A percentile compares a stretch with the other conserved stretches of the same genome.
phyloP scores from a whole-genome alignment of 2,888 invertebrate species.

The Sicus ferrugineus region DNA sequence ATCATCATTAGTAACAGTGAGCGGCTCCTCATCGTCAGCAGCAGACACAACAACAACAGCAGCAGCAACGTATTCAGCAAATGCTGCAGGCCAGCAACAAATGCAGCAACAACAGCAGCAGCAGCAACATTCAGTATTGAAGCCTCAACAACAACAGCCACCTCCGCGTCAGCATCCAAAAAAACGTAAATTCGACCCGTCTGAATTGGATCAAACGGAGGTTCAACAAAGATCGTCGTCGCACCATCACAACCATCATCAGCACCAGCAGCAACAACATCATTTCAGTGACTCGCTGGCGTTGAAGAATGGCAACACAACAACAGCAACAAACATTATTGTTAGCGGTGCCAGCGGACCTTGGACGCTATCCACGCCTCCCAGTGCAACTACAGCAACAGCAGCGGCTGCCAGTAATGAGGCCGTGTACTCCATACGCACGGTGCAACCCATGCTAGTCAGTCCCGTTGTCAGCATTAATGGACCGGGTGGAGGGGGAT shows the following conservation, averaged over 20 bases:
- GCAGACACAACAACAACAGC: slow-evolving; percentile 63
- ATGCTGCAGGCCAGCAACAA: slow-evolving; percentile 71
- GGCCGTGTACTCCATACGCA: slow-evolving; percentile 47
- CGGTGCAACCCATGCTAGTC: slow-evolving; percentile 45
- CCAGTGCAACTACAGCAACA: slow-evolving; percentile 35
- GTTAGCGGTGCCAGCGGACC: slow-evolving; percentile 28
- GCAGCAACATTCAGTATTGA: slow-evolving; percentile 58
- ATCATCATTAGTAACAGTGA: slow-evolving; percentile 65
- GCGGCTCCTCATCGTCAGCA: slow-evolving; percentile 65
- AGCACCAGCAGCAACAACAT: slow-evolving; percentile 49
- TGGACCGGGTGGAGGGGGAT: slow-evolving; percentile 46
- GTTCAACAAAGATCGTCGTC: slow-evolving; percentile 42
- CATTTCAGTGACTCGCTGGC: slow-evolving; percentile 40
- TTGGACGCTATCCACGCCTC: slow-evolving; percentile 20
- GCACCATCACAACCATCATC: slow-evolving; percentile 42
- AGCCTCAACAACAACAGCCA: slow-evolving; percentile 64
- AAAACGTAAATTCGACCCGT: slow-evolving; percentile 73
- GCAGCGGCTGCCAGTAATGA: slow-evolving; percentile 40
- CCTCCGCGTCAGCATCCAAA: slow-evolving; percentile 82
- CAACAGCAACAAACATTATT: slow-evolving; percentile 34
- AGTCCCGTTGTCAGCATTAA: slow-evolving; percentile 43
- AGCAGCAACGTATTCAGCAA: slow-evolving; percentile 58
- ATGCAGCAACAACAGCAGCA: slow-evolving; percentile 68
- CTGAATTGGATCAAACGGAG: slow-evolving; percentile 62
- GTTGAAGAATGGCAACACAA: slow-evolving; percentile 52